A percentile compares a stretch with the other conserved stretches of the same genome.
Evolutionary conservation across 1,140 invertebrate species (phyloP).

Genomic region (Pachypsylla venusta): DNA sequence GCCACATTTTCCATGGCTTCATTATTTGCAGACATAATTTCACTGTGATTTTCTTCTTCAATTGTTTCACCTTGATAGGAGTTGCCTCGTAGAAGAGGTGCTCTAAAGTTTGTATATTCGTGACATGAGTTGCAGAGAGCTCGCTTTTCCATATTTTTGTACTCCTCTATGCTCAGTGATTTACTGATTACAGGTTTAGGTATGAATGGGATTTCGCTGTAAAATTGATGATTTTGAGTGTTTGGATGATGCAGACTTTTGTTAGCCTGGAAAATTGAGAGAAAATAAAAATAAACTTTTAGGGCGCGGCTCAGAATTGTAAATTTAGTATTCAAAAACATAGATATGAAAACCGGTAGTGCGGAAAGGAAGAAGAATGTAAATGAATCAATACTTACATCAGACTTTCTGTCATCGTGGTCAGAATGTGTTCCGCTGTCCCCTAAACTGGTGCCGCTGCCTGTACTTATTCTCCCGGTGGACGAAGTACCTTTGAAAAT

Average conservation of each 20-base stretch:
- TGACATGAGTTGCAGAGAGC: slow-evolving; percentile 4
- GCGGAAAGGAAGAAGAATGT: too few species aligned
- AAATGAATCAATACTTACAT: slow-evolving; percentile 16
- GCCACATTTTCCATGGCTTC: too few species aligned
- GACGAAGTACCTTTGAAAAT: slow-evolving; percentile 47
- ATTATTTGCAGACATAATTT: too few species aligned
- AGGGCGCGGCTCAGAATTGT: too few species aligned
- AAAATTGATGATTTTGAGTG: slow-evolving; percentile 24
- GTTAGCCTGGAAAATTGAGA: slow-evolving; percentile 21
- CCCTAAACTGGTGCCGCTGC: slow-evolving; percentile 55
- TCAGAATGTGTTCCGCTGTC: slow-evolving; percentile 74
- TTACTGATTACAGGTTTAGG: slow-evolving; percentile 21
- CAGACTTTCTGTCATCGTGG: slow-evolving; percentile 36
- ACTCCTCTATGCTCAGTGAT: slow-evolving; percentile 15
- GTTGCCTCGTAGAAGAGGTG: neutral
- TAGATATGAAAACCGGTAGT: too few species aligned
- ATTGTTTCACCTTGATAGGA: neutral
- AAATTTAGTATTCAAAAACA: too few species aligned
- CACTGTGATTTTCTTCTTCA: neutral
- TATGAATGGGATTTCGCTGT: slow-evolving; percentile 25
- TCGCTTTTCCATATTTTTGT: slow-evolving; percentile 10
- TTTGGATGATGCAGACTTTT: slow-evolving; percentile 17
- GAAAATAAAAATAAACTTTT: too few species aligned
- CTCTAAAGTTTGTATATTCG: neutral
- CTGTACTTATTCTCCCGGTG: slow-evolving; percentile 59